A percentile compares a stretch with the other conserved stretches of the same genome.
phyloP scores from a whole-genome alignment of 2,113 vertebrate genomes.

The Desmodus rotundus region DNA sequence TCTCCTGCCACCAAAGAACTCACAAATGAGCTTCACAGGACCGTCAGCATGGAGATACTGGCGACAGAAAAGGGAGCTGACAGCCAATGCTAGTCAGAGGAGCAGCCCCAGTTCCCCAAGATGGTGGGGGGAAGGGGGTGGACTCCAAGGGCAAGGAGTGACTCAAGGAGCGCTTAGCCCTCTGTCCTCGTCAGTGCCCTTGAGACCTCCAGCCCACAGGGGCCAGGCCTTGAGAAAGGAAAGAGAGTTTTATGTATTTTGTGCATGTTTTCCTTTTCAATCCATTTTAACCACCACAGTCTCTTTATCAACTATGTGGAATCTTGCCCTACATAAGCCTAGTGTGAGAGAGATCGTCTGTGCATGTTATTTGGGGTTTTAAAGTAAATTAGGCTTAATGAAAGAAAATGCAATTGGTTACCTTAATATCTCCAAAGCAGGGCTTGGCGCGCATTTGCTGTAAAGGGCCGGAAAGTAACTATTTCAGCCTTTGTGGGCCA shows the following conservation, averaged over 20 bases:
- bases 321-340: not conserved
- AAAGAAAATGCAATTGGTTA: not conserved
- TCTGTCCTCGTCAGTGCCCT: not conserved
- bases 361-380: not conserved
- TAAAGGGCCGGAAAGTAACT: not conserved
- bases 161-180: not conserved
- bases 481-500: not conserved
- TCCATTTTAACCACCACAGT: not conserved
- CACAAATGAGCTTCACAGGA: not conserved
- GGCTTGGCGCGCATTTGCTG: not conserved
- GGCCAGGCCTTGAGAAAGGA: not conserved
- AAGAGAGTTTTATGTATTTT: not conserved
- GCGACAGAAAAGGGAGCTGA: fast-evolving
- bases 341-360: not conserved
- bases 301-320: not conserved
- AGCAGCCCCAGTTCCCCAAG: not conserved
- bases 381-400: not conserved
- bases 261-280: not conserved
- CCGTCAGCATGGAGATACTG: not conserved
- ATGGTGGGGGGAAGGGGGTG: not conserved
- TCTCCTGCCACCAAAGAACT: not conserved
- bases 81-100: not conserved
- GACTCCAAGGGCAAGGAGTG: not conserved
- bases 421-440: not conserved
- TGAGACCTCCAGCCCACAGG: not conserved